Conservation (phyloP, 2,888 invertebrate species). For the Trilocha varians region DNA sequence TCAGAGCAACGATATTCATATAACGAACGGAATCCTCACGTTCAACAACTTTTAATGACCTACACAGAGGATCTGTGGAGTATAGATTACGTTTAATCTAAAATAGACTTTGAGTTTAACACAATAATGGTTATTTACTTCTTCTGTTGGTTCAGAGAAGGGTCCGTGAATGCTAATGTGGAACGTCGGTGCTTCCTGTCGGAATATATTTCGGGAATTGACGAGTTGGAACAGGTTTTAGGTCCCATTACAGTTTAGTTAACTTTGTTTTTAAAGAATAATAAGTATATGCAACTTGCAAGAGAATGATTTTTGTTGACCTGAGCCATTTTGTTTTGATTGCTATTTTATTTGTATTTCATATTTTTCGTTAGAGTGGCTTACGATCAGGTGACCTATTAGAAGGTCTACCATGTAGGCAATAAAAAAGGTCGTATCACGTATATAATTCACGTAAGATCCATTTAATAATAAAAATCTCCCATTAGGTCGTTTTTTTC, state of each 20-base stretch:
- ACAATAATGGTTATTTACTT: background rate
- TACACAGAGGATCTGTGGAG: background rate
- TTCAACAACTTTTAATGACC: background rate
- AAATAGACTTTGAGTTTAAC: background rate
- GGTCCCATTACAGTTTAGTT: background rate
- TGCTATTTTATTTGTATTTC: too few relatives aligned
- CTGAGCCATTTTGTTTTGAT: too few relatives aligned
- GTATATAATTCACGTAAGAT: too few relatives aligned
- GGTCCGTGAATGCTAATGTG: background rate
- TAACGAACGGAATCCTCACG: background rate
- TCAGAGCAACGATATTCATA: background rate
- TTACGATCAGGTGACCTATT: too few relatives aligned
- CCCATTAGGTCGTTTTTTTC: too few relatives aligned
- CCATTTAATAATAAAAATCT: too few relatives aligned
- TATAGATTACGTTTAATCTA: background rate
- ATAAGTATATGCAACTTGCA: too few relatives aligned
- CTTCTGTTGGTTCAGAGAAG: background rate
- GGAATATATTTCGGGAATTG: background rate
- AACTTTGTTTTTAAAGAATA: too few relatives aligned
- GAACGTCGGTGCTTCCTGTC: background rate
- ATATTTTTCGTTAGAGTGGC: too few relatives aligned
- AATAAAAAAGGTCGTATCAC: too few relatives aligned
- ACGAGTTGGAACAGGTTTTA: constrained; percentile 1
- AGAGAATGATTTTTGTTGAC: too few relatives aligned
- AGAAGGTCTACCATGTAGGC: too few relatives aligned